Base-by-base conservation (phyloP, 2,797 vertebrate species). In the Miichthys miiuy region DNA sequence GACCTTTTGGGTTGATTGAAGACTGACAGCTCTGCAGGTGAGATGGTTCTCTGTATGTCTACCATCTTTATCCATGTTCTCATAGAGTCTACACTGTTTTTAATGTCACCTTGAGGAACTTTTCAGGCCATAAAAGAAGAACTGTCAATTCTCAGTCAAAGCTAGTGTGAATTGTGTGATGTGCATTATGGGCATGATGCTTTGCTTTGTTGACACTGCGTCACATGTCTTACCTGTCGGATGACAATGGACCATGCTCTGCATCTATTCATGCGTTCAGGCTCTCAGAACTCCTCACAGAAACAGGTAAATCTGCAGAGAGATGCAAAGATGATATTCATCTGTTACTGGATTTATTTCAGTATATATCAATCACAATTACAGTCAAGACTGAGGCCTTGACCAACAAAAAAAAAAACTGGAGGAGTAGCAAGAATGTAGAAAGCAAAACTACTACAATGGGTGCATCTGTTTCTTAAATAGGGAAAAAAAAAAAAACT, bases 211-310 rank as follows among this genome's bases (percentile, higher is more conserved):
- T 34, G 66, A 12, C 7, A 58, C 5, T 10, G 12, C 2, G 23
- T 34, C 6, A 8, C 13, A 13, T 11, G 30, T 56, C 84, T 92
- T 87, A 94, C 94, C 91, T 88, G 78, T 73, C 41, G 67, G 80
- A 78, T 72, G 85, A 85, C 56, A 46, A 46, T 17, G 80, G 60
- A 80, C 54, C 78, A 79, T 61, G 70, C 66, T 80, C 71, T 65
- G 74, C 75, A 67, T 75, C 69, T 85, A 50, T 65, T 90, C 87
- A 90, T 89, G 79, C 51, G 56, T 76, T 80, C 72, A 68, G 69
- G 73, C 58, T 42, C 62, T 61, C 30, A 58, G 61, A 44, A 50
- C 27, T 77, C 77, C 42, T 77, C 78, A 57, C 51, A 62, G 65
- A 68, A 63, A 62, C 70, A 55, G 10, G 60, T 55, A 6, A 69